Evolutionary conservation across 2,797 vertebrate genomes (phyloP).

Genomic region (Schizothorax lantsangensis): DNA sequence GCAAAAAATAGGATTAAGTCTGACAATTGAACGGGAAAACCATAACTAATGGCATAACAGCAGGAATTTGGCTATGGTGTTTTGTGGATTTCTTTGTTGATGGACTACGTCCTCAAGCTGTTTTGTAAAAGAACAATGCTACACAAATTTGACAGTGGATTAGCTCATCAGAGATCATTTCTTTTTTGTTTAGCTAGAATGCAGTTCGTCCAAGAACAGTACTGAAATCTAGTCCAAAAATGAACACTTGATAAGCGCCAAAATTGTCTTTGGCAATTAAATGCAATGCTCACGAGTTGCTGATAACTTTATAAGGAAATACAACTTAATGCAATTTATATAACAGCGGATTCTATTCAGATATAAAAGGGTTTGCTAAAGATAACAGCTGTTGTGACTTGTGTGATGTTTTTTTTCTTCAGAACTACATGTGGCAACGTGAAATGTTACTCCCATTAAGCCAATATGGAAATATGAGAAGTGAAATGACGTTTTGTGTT

Average conservation of each 20-base stretch:
- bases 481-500: neutral
- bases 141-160: neutral
- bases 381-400: neutral
- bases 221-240: neutral
- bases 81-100: slow-evolving; percentile 7
- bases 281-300: neutral
- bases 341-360: neutral
- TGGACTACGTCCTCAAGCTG: neutral
- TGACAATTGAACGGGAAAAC: neutral
- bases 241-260: neutral
- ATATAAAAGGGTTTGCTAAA: neutral
- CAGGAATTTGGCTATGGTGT: neutral
- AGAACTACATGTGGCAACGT: neutral
- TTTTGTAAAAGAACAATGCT: neutral
- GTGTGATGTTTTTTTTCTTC: neutral
- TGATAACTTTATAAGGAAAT: neutral
- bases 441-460: neutral
- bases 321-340: neutral
- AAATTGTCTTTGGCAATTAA: neutral
- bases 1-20: slow-evolving; percentile 23
- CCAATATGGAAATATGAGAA: neutral
- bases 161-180: neutral
- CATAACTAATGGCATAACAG: neutral
- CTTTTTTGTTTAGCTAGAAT: neutral
- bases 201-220: neutral